These are phyloP conservation scores for Colossoma macropomum DNA, from an alignment of 2,113 vertebrate genomes.

Conservation along the genomic window DNA sequence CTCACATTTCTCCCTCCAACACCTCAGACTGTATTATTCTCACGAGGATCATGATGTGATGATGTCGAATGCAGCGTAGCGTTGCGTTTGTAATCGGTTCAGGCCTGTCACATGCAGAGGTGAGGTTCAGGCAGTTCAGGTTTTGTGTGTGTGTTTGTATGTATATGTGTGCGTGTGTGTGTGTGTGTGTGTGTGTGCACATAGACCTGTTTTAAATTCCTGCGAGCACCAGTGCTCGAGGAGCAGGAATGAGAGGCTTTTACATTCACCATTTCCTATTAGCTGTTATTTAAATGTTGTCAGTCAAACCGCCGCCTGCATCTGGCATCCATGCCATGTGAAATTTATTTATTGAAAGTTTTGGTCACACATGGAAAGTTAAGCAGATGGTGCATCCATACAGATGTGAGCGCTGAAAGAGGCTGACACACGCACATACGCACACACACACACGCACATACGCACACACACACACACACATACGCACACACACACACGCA, in stretches of 20 bases:
- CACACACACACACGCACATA: slow-evolving; percentile 54
- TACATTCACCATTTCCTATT: slow-evolving; percentile 68
- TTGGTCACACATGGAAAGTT: slow-evolving; percentile 90
- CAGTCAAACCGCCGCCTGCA: slow-evolving; percentile 76
- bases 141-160: slow-evolving; percentile 9
- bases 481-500: slow-evolving; percentile 37
- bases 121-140: not conserved
- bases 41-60: slow-evolving; percentile 31
- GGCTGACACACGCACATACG: slow-evolving; percentile 56
- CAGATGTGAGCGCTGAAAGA: slow-evolving; percentile 53
- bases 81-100: slow-evolving; percentile 40
- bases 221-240: slow-evolving; percentile 42
- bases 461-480: slow-evolving; percentile 49
- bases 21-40: slow-evolving; percentile 32
- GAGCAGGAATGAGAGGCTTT: slow-evolving; percentile 46
- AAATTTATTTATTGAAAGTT: slow-evolving; percentile 88
- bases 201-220: slow-evolving; percentile 55
- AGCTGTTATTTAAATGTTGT: slow-evolving; percentile 79
- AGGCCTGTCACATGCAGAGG: slow-evolving; percentile 34
- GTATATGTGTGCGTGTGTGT: not conserved
- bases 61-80: slow-evolving; percentile 18
- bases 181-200: slow-evolving; percentile 5
- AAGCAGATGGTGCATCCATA: slow-evolving; percentile 84
- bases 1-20: slow-evolving; percentile 7
- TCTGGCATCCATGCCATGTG: slow-evolving; percentile 74